phyloP scores from a whole-genome alignment of 1,140 invertebrate species.

The Cepaea nemoralis region DNA sequence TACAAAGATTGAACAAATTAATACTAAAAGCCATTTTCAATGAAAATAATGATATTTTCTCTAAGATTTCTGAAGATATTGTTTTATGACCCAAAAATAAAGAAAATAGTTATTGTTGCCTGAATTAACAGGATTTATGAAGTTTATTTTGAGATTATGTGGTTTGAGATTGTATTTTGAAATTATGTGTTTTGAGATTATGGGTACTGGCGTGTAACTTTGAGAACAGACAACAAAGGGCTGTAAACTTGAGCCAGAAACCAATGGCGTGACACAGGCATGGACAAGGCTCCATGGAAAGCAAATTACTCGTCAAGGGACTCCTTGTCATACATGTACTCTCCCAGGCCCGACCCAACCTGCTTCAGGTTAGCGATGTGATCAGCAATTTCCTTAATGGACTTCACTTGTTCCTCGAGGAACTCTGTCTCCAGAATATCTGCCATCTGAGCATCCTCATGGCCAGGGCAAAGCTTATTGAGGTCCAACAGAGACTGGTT shows the following conservation, averaged over 20 bases:
- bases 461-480: neutral
- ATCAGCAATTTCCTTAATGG: constrained; percentile 77
- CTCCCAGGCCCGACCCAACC: constrained; percentile 77
- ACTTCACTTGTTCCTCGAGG: constrained; percentile 76
- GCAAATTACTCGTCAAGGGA: constrained; percentile 24
- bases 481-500: neutral
- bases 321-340: constrained; percentile 78
- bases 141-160: neutral
- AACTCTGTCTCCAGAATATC: constrained; percentile 73
- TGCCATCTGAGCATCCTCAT: constrained; percentile 68
- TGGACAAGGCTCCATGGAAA: too few species aligned
- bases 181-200: neutral
- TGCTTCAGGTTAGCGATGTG: constrained; percentile 77
- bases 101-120: too few species aligned
- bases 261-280: neutral
- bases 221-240: neutral
- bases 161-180: neutral
- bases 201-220: too few species aligned
- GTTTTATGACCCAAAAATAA: too few species aligned
- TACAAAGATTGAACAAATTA: neutral
- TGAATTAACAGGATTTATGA: too few species aligned
- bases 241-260: neutral
- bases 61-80: too few species aligned
- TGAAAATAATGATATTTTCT: too few species aligned
- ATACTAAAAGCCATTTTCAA: too few species aligned